Conservation (phyloP, 1,140 invertebrate species). For the Drosophila pruinosa region DNA sequence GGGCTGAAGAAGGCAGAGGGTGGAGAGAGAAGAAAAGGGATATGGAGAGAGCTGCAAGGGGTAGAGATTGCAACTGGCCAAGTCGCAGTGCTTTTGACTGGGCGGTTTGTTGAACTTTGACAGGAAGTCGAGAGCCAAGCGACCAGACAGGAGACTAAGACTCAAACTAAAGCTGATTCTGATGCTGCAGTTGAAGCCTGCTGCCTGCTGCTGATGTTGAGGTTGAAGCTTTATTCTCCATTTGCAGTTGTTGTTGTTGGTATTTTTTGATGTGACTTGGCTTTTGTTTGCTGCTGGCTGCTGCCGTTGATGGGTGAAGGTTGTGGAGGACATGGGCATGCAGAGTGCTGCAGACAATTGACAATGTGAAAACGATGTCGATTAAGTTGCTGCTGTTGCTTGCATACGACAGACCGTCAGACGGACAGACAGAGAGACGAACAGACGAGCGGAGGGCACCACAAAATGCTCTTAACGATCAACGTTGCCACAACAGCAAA, state of each 20-base stretch:
- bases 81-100: slow-evolving; percentile 55
- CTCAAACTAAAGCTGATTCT: slow-evolving; percentile 43
- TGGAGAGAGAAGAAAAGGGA: background rate
- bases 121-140: slow-evolving; percentile 69
- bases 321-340: slow-evolving; percentile 65
- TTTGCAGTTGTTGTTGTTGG: background rate
- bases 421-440: background rate
- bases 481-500: slow-evolving; percentile 56
- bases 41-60: background rate
- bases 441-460: slow-evolving; percentile 36
- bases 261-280: slow-evolving; percentile 45
- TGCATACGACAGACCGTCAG: slow-evolving; percentile 33
- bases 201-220: slow-evolving; percentile 25
- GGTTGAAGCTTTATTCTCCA: slow-evolving; percentile 26
- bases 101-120: slow-evolving; percentile 79
- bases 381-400: slow-evolving; percentile 74
- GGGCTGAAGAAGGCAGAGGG: slow-evolving; percentile 1
- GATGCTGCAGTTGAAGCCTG: slow-evolving; percentile 18
- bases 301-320: slow-evolving; percentile 63
- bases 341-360: slow-evolving; percentile 76
- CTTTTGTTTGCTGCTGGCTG: slow-evolving; percentile 51
- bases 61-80: slow-evolving; percentile 6
- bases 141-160: slow-evolving; percentile 52
- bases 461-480: slow-evolving; percentile 61
- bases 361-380: slow-evolving; percentile 79